Conservation (phyloP, 2,113 vertebrate genomes). For the Oncorhynchus masou region DNA sequence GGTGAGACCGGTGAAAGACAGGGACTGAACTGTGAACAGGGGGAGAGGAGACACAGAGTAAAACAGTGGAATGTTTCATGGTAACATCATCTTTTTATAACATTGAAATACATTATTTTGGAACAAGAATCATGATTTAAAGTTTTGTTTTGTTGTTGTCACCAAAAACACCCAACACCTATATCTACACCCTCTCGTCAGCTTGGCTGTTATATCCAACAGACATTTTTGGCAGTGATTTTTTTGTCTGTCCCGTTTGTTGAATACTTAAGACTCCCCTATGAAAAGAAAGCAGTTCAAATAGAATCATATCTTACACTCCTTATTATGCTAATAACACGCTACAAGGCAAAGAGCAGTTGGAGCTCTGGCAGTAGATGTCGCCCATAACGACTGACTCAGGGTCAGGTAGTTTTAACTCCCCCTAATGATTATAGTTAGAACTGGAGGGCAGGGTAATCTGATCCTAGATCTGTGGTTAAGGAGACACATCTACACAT, state of each 20-base stretch:
- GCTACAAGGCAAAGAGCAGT: slow-evolving; percentile 26
- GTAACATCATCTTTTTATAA: not conserved
- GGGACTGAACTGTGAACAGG: not conserved
- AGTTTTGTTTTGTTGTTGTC: not conserved
- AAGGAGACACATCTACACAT: not conserved
- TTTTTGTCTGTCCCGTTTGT: not conserved
- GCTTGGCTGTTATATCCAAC: slow-evolving; percentile 8
- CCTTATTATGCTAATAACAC: slow-evolving; percentile 1
- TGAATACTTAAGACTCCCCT: not conserved
- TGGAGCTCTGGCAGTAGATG: not conserved
- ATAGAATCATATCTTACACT: slow-evolving; percentile 9
- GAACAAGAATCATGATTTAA: slow-evolving; percentile 11
- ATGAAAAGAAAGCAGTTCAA: not conserved
- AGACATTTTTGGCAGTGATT: slow-evolving; percentile 45
- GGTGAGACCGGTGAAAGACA: not conserved
- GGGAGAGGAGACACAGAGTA: not conserved
- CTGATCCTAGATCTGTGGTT: not conserved
- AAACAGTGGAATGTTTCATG: not conserved
- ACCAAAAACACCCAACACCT: slow-evolving; percentile 6
- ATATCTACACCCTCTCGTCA: not conserved
- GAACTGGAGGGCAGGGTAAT: not conserved
- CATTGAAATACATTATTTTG: not conserved
- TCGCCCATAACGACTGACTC: not conserved
- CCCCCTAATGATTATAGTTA: not conserved
- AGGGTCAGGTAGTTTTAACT: not conserved